A percentile compares a stretch with the other conserved stretches of the same genome.
These are phyloP conservation scores for Scalopus aquaticus DNA, from an alignment of 2,113 vertebrate species.

Conservation along the genomic window DNA sequence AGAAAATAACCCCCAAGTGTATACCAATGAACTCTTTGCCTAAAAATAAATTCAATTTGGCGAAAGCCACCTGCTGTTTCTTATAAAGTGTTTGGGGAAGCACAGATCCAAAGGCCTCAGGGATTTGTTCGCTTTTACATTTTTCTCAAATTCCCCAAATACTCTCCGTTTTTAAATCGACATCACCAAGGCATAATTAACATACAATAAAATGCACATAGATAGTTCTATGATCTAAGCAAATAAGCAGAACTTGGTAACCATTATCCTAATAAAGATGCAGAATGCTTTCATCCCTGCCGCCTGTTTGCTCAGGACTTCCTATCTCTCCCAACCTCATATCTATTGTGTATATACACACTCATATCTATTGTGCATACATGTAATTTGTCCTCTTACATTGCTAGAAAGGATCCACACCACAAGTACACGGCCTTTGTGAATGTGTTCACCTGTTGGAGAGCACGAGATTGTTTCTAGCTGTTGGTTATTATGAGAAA, in stretches of 20 bases:
- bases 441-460: background rate
- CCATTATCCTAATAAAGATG: background rate
- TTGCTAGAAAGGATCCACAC: background rate
- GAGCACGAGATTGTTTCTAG: background rate
- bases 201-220: background rate
- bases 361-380: too few species aligned
- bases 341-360: too few species aligned
- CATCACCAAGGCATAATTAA: background rate
- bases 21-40: conserved; percentile 51
- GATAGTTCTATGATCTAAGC: background rate
- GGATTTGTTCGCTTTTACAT: background rate
- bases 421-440: background rate
- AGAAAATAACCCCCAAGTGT: conserved; percentile 55
- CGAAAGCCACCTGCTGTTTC: conserved; percentile 68
- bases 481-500: background rate
- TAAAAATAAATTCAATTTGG: conserved; percentile 76
- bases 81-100: conserved; percentile 5
- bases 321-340: background rate
- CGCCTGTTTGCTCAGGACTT: background rate
- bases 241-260: background rate
- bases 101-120: background rate
- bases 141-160: background rate
- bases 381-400: background rate
- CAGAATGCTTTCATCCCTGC: background rate
- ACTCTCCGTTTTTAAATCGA: background rate